Evolutionary conservation across 2,888 invertebrate species (phyloP).

Genomic region (Noctua janthe): DNA sequence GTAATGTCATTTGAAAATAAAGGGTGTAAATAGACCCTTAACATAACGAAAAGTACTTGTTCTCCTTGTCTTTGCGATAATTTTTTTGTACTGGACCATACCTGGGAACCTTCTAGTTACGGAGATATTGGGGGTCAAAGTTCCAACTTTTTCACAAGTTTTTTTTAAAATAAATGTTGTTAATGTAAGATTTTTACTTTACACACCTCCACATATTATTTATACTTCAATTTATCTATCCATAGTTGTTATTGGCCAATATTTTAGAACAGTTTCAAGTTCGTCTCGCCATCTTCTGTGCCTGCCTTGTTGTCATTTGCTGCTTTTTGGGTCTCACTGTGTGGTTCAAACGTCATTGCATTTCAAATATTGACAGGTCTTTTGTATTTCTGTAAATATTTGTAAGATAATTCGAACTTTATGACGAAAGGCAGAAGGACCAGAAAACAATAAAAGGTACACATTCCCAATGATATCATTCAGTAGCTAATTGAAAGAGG

Average conservation of each 20-base stretch:
- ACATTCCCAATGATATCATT: conserved; percentile 34
- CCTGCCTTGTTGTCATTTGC: neutral
- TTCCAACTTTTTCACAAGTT: no score
- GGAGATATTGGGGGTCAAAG: no score
- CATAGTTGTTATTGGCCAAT: neutral
- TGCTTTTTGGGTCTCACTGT: neutral
- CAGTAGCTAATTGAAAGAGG: conserved; percentile 38
- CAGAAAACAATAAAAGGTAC: conserved; percentile 10
- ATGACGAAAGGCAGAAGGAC: neutral
- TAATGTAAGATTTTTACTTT: no score
- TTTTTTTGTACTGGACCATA: no score
- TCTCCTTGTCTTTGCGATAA: no score
- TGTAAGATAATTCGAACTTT: conserved; percentile 2
- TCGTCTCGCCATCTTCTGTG: neutral
- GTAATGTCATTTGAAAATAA: neutral
- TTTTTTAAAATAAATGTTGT: no score
- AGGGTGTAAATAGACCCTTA: no score
- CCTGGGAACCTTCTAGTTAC: no score
- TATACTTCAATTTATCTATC: neutral
- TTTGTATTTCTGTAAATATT: neutral
- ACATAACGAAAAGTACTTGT: no score
- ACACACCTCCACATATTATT: no score
- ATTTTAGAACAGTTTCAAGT: neutral
- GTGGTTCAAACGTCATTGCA: neutral
- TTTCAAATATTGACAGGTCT: neutral